A percentile compares a stretch with the other conserved stretches of the same genome.
phyloP scores from a whole-genome alignment of 2,797 vertebrate genomes.

The Cichlasoma orientale region DNA sequence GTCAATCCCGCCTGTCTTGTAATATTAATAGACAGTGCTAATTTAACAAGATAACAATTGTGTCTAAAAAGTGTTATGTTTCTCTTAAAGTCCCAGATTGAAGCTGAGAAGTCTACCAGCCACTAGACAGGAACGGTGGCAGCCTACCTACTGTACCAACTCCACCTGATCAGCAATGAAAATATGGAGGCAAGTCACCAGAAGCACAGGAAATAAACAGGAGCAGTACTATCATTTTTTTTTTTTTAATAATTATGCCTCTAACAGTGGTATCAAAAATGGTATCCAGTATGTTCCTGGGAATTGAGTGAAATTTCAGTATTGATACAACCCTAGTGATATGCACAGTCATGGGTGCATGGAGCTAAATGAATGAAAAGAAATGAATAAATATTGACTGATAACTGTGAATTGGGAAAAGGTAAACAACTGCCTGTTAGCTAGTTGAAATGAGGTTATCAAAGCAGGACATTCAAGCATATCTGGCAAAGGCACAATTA shows the following conservation, averaged over 20 bases:
- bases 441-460: too few species aligned
- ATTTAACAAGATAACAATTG: not conserved
- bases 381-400: too few species aligned
- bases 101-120: not conserved
- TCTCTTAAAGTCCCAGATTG: not conserved
- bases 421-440: too few species aligned
- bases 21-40: not conserved
- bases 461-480: too few species aligned
- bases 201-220: not conserved
- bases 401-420: too few species aligned
- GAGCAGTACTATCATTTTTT: not conserved
- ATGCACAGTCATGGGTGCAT: too few species aligned
- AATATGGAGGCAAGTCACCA: not conserved
- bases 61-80: not conserved
- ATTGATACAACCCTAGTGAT: too few species aligned
- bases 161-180: not conserved
- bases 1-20: not conserved
- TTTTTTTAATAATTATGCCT: not conserved
- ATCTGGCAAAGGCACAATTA: too few species aligned
- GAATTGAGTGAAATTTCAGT: too few species aligned
- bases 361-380: too few species aligned
- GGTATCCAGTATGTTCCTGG: too few species aligned
- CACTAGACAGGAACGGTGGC: not conserved
- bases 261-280: too few species aligned
- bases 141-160: not conserved